Evolutionary conservation across 2,888 invertebrate genomes (phyloP).

Genomic region (Plagiodera versicolora): DNA sequence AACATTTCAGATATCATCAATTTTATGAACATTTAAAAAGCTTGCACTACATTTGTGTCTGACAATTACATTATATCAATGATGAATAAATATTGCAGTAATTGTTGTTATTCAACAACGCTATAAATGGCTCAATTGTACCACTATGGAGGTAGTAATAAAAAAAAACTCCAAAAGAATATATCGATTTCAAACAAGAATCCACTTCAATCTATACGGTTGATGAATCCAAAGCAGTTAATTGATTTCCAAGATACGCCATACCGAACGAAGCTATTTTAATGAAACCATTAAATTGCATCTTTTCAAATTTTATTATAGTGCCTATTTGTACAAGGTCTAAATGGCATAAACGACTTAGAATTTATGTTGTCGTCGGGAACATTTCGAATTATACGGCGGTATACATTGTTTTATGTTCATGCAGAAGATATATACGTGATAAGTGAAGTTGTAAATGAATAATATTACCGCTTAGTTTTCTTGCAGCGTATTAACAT

Average conservation of each 20-base stretch:
- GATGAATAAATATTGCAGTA: too few relatives aligned
- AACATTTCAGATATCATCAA: too few relatives aligned
- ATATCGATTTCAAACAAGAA: too few relatives aligned
- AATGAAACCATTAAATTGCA: conserved; percentile 26
- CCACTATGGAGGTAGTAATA: too few relatives aligned
- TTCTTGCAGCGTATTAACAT: background rate
- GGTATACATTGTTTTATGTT: conserved; percentile 7
- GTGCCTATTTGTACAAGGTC: conserved; percentile 23
- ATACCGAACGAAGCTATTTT: conserved; percentile 15
- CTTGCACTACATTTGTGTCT: too few relatives aligned
- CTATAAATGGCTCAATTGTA: too few relatives aligned
- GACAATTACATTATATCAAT: too few relatives aligned
- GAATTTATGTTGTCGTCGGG: conserved; percentile 25
- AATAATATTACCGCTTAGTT: background rate
- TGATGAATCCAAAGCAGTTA: conserved; percentile 8
- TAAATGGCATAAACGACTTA: conserved; percentile 19
- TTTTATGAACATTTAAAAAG: too few relatives aligned
- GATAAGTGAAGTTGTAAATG: background rate
- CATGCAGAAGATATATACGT: background rate
- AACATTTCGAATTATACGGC: conserved; percentile 3
- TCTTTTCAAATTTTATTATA: conserved; percentile 23
- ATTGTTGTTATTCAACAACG: too few relatives aligned
- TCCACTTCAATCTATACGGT: background rate
- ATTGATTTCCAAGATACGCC: conserved; percentile 15
- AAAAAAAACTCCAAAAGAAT: too few relatives aligned